Evolutionary conservation across 2,113 vertebrate species (phyloP), one percentile per base, ranked within the genome.

Genomic region (Xenopus laevis): DNA sequence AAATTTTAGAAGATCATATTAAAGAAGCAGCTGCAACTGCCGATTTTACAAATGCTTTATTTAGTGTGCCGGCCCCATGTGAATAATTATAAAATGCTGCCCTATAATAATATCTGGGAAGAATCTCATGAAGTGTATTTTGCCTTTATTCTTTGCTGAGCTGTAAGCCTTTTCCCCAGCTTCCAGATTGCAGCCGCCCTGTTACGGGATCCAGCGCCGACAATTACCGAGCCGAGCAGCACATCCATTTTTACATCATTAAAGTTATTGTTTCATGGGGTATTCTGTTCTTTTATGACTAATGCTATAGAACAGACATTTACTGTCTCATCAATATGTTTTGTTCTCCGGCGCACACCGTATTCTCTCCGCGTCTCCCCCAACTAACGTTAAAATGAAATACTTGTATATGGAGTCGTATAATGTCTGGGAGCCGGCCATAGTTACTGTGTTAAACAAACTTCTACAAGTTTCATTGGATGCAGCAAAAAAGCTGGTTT

Each of bases 261-360:
- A 79, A 15, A 27, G 71, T 64, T 79, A 23, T 74, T 82, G n/a
- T 44, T 70, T 81, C 66, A 62, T n/a, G 9, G 1, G 40, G 59
- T 64, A 21, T 61, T 15, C 66, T 30, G 60, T 63, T 77, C 1
- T 71, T 81, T 78, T 52, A 77, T 53, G 78, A 63, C 33, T 65
- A 78, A 67, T 66, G 16, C 12, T 78, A 65, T 81, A 70, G 71
- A 44, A 63, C 78, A 82, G 4, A 52, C 74, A 80, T 74, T 80
- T 83, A 63, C 52, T 5, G 68, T 77, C 65, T 23, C 72, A 71
- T 79, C 40, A 69, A 1, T 74, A 52, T 40, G 1, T 68, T 77
- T 45, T 0, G 0, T 23, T 10, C 3, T 57, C 80, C 80, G 71
- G 15, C 69, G 3, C 71, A 47, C 72, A 21, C 15, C 20, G 9